Percentiles rank a stretch among this genome's conserved stretches.
phyloP scores from a whole-genome alignment of 2,888 invertebrate species.

The Campoplex capitator region DNA sequence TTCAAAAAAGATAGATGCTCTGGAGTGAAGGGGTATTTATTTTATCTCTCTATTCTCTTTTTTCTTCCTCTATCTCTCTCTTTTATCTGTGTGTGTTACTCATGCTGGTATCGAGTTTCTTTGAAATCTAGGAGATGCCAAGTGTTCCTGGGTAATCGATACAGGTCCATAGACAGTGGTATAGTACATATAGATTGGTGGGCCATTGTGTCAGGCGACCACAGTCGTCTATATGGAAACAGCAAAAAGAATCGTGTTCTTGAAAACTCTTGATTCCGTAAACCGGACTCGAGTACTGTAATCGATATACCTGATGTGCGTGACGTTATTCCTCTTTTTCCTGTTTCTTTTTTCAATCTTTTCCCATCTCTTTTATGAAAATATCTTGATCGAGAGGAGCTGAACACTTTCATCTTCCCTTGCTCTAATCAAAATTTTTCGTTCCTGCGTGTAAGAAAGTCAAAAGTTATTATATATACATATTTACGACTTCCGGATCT shows the following conservation, averaged over 20 bases:
- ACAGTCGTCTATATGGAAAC: conserved; percentile 53
- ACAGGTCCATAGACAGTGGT: conserved; percentile 11
- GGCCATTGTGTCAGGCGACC: conserved; percentile 35
- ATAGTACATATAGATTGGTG: conserved; percentile 22
- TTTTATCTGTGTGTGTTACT: background rate
- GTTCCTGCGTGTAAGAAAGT: conserved; percentile 35
- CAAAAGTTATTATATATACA: conserved; percentile 12
- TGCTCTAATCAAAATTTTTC: conserved; percentile 26
- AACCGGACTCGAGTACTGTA: conserved; percentile 53
- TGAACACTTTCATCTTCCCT: conserved; percentile 15
- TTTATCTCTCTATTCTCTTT: background rate
- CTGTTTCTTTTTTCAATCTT: conserved; percentile 19
- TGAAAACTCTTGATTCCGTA: conserved; percentile 46
- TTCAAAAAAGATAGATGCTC: conserved; percentile 22
- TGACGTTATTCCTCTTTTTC: background rate
- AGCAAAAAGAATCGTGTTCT: conserved; percentile 46
- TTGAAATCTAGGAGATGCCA: conserved; percentile 54
- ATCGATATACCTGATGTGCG: conserved; percentile 51
- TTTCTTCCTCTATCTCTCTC: background rate
- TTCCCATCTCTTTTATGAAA: background rate
- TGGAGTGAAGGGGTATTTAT: background rate
- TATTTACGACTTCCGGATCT: conserved; percentile 11
- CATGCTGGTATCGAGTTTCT: conserved; percentile 50
- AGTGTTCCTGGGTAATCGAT: conserved; percentile 50
- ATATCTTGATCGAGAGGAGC: background rate